phyloP scores from a whole-genome alignment of 2,113 vertebrate genomes.

The Thymallus thymallus region DNA sequence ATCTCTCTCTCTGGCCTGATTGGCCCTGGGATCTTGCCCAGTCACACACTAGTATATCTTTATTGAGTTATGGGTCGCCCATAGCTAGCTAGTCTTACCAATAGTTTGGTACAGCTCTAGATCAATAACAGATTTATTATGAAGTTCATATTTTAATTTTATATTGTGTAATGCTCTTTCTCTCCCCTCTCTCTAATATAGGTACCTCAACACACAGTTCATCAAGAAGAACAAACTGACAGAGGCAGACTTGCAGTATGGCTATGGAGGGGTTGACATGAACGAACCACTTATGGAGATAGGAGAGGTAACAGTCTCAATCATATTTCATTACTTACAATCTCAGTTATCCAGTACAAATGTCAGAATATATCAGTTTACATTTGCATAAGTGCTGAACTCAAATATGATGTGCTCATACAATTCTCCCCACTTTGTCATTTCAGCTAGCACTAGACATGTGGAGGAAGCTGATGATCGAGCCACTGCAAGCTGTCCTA shows the following conservation, averaged over 20 bases:
- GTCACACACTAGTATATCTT: not conserved
- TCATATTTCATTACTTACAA: not conserved
- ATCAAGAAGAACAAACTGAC: conserved; percentile 99
- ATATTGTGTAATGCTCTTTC: not conserved
- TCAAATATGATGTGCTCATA: not conserved
- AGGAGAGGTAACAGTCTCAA: conserved; percentile 82
- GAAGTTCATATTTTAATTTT: not conserved
- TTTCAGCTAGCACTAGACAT: conserved; percentile 95
- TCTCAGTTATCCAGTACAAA: not conserved
- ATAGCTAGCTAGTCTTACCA: not conserved
- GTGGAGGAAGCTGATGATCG: conserved; percentile 98
- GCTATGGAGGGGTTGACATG: conserved; percentile 97
- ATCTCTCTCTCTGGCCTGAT: not conserved
- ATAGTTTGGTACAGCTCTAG: not conserved
- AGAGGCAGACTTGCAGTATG: conserved; percentile 97
- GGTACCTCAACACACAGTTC: conserved; percentile 99
- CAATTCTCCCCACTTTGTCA: conserved; percentile 35
- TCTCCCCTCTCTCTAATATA: conserved; percentile 44
- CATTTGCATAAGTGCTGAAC: too few relatives aligned
- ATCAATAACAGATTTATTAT: not conserved
- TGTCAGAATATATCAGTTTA: not conserved
- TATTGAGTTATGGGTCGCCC: not conserved
- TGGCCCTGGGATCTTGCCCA: not conserved
- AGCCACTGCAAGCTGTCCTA: conserved; percentile 89
- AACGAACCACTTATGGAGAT: conserved; percentile 99